Base-by-base conservation (phyloP, 2,888 invertebrate species). In the Cataglyphis livida region DNA sequence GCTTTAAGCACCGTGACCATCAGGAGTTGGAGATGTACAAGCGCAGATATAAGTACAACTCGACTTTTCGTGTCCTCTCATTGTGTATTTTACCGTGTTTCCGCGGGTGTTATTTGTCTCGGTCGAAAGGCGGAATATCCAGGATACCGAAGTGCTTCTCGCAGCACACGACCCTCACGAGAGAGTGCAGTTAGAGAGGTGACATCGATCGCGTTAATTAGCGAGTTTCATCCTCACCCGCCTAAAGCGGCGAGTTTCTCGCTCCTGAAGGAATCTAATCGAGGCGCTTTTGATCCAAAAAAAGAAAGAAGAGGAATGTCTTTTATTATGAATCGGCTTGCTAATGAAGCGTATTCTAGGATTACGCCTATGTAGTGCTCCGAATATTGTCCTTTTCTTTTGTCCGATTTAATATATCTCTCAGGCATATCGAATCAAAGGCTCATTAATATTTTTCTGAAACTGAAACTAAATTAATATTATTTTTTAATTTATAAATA, bases 171-270 rank as follows among this genome's bases (percentile, higher is more conserved):
- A 88, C 66, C 83, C 83, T 88, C 74, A 75, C 51, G 74, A 89
- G 79, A 84, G 82, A 21, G 59, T 66, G 59, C 38, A 62, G 79
- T 28, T 28, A 28, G 78, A 86, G 73, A 83, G 83, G 76, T 88
- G 90, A 89, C 70, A 54, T 88, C 84, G 85, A 85, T 84, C 85
- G 65, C 85, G 85, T 90, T 90, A 90, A 90, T 90, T 90, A 90
- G 90, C 83, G 84, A 84, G 85, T 88, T 87, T 88, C 87, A 85
- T 82, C 79, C 54, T 48, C 64, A 73, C 54, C 21, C 78, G 15
- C 66, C 75, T 73, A 83, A 83, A 90, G 88, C 86, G 89, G 84
- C 73, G 35, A 12, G 44, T 85, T 51, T 81, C 83, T 68, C 61
- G 73, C 41, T 74, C 81, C 83, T 81, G 68, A 84, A 83, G 71